phyloP scores from a whole-genome alignment of 1,140 invertebrate genomes.

The Metaphire vulgaris region DNA sequence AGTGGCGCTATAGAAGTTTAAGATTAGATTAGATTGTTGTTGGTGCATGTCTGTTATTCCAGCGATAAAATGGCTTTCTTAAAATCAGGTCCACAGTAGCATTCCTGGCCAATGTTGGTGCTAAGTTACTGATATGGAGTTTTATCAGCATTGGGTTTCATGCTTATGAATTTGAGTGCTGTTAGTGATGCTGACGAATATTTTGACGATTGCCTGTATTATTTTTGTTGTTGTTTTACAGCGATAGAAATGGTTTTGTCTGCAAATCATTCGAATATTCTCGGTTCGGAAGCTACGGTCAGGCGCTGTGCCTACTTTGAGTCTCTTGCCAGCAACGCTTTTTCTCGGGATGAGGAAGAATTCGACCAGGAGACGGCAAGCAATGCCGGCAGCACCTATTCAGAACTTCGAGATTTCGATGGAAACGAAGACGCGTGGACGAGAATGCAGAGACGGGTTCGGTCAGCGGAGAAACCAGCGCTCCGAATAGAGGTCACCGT shows the following conservation, averaged over 20 bases:
- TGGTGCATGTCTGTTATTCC: too few species aligned
- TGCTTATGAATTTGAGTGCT: not conserved
- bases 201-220: not conserved
- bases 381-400: not conserved
- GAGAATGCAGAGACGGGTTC: not conserved
- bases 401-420: not conserved
- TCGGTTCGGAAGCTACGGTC: not conserved
- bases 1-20: too few species aligned
- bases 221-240: not conserved
- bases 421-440: not conserved
- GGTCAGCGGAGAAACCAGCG: not conserved
- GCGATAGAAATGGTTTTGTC: not conserved
- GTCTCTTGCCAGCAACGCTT: not conserved
- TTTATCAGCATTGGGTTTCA: not conserved
- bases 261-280: not conserved
- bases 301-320: not conserved
- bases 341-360: not conserved
- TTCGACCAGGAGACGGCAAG: too few species aligned
- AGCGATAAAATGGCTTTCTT: too few species aligned
- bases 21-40: too few species aligned
- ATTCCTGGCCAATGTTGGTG: not conserved
- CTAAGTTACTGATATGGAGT: not conserved
- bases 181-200: not conserved
- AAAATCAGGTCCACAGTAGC: too few species aligned
- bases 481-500: not conserved